These are phyloP conservation scores for Cheumatopsyche charites DNA, from an alignment of 1,140 invertebrate genomes.

Conservation along the genomic window DNA sequence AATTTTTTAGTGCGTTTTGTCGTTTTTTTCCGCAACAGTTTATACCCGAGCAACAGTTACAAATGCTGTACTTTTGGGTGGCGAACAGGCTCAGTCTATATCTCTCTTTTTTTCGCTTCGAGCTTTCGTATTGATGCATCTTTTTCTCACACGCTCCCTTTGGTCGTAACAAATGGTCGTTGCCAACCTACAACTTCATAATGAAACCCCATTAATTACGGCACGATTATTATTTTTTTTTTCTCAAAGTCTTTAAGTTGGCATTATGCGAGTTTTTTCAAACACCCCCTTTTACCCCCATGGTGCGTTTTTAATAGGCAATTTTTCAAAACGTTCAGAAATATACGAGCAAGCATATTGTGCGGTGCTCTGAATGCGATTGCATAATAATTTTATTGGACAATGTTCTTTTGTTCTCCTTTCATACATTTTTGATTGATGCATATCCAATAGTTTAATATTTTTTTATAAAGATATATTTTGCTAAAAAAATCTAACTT, in stretches of 20 bases:
- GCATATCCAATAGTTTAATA: no score
- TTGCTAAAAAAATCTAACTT: no score
- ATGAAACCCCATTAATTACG: constrained; percentile 39
- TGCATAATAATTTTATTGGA: no score
- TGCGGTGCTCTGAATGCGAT: no score
- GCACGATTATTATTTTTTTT: constrained; percentile 30
- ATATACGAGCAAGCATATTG: no score
- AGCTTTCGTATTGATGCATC: not conserved
- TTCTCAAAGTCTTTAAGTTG: constrained; percentile 5
- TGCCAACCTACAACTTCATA: constrained; percentile 37
- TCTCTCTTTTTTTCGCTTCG: not conserved
- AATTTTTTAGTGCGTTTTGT: no score
- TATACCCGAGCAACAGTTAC: constrained; percentile 4
- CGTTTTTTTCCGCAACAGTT: not conserved
- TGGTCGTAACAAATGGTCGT: constrained; percentile 32
- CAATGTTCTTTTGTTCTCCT: no score
- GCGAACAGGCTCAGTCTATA: not conserved
- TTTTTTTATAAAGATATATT: no score
- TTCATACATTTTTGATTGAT: no score
- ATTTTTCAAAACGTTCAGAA: not conserved
- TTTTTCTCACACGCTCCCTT: not conserved
- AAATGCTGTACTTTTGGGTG: not conserved
- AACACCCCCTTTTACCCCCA: not conserved
- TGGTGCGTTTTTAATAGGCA: constrained; percentile 17
- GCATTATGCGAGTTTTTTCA: not conserved